These are phyloP conservation scores for Macrotis lagotis DNA, from an alignment of 2,113 vertebrate genomes.

Conservation along the genomic window DNA sequence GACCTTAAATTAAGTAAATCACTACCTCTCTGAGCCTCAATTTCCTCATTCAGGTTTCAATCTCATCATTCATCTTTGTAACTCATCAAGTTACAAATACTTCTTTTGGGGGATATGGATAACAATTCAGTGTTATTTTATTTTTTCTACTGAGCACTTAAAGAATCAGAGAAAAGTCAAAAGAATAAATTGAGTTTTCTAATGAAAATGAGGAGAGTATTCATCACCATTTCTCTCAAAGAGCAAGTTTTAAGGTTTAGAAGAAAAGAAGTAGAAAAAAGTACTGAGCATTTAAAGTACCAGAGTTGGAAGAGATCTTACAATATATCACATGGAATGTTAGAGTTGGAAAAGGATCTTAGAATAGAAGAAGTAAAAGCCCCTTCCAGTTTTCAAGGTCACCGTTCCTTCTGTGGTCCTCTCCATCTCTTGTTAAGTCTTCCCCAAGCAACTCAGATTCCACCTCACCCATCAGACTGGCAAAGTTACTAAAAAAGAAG, in stretches of 20 bases:
- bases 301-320: neutral
- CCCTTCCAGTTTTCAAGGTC: neutral
- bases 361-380: neutral
- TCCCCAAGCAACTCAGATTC: neutral
- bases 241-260: neutral
- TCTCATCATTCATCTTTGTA: constrained; percentile 58
- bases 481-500: neutral
- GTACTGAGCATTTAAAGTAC: neutral
- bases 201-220: too few species aligned
- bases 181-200: neutral
- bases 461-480: neutral
- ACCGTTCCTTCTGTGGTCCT: neutral
- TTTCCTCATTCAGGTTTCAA: neutral
- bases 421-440: neutral
- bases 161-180: neutral
- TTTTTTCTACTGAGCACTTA: neutral
- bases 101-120: constrained; percentile 71
- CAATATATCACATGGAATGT: neutral
- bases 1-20: neutral
- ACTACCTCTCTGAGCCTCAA: neutral
- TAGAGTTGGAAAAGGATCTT: neutral
- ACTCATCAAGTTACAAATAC: constrained; percentile 80
- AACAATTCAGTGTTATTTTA: neutral
- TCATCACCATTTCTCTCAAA: neutral
- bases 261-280: neutral